Percentiles rank a stretch among this genome's conserved stretches.
phyloP scores from a whole-genome alignment of 1,140 invertebrate species.

The Zaprionus kolodkinae region DNA sequence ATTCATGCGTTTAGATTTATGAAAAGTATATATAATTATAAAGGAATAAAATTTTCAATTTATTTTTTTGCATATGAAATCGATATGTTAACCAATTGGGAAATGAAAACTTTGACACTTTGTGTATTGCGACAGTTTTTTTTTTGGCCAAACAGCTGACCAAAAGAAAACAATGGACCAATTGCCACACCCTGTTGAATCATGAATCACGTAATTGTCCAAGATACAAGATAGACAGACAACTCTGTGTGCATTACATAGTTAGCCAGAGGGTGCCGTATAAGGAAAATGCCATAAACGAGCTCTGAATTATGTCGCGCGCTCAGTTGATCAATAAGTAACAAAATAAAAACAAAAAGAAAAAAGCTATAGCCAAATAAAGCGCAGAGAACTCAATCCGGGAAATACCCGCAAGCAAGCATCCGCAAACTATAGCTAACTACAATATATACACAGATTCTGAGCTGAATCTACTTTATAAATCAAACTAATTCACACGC shows the following conservation, averaged over 20 bases:
- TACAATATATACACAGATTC: not conserved
- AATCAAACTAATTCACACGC: slow-evolving; percentile 79
- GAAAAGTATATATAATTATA: slow-evolving; percentile 2
- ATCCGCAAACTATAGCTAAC: slow-evolving; percentile 57
- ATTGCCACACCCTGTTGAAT: slow-evolving; percentile 37
- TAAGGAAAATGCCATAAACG: slow-evolving; percentile 70
- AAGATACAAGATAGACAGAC: slow-evolving; percentile 5
- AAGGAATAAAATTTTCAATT: slow-evolving; percentile 16
- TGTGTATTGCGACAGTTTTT: not conserved
- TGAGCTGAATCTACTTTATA: slow-evolving; percentile 29
- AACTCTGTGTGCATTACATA: slow-evolving; percentile 53
- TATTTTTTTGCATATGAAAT: slow-evolving; percentile 15
- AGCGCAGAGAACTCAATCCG: slow-evolving; percentile 34
- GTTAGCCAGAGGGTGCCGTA: slow-evolving; percentile 54
- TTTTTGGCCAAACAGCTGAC: slow-evolving; percentile 3
- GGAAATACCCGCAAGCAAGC: slow-evolving; percentile 64
- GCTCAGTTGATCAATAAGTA: slow-evolving; percentile 62
- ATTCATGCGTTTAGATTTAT: not conserved
- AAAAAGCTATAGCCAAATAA: slow-evolving; percentile 60
- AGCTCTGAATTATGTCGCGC: slow-evolving; percentile 71
- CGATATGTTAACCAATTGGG: not conserved
- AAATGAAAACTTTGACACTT: slow-evolving; percentile 6
- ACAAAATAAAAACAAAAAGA: slow-evolving; percentile 28
- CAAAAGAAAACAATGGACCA: slow-evolving; percentile 14
- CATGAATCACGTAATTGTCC: slow-evolving; percentile 44